Base-by-base conservation (phyloP, 1,140 invertebrate species). In the Cardiocondyla obscurior region DNA sequence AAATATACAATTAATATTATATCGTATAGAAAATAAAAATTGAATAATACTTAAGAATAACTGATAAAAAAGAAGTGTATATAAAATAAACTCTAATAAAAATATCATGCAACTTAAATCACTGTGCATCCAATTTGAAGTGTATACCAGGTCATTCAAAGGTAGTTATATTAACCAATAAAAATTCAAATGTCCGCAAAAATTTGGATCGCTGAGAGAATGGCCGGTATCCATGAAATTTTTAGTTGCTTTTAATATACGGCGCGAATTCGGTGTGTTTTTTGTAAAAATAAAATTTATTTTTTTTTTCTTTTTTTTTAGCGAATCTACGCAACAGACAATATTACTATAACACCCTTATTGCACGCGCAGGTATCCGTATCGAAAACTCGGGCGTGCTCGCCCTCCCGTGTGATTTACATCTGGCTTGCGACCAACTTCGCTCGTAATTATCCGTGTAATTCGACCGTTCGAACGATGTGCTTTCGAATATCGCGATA, bases 401-500 rank as follows among this genome's bases (percentile, higher is more conserved):
- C 60, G 44, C 73, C 19, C 44, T 33, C 44, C 12, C 44, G 44
- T 30, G 44, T 79, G 74, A 79, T 69, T 79, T 79, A 79, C 46
- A 55, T 79, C 74, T 69, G 74, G 60, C 74, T 30, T 79, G 62
- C 46, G 62, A 79, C 62, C 74, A 79, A 79, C 74, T 79, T 79
- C 12, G 62, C 74, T 79, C 74, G 33, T 79, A 79, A 79, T 79
- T 79, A 79, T 79, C 62, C 74, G 12, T 64, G 74, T 69, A 69
- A 79, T 79, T 79, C 25, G 46, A 79, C 74, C 74, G 64, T 69
- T 79, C 74, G 49, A 79, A 67, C 74, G 74, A 79, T 79, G 69
- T 7, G 74, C 46, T 69, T n/a, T 55, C 74, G 62, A 79, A 79
- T 81, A 81, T 81, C 77, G 77, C 77, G 67, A 46, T 86, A 87